These are phyloP conservation scores for Pachyrhynchus sulphureomaculatus DNA, from an alignment of 1,140 invertebrate genomes.

Conservation along the genomic window DNA sequence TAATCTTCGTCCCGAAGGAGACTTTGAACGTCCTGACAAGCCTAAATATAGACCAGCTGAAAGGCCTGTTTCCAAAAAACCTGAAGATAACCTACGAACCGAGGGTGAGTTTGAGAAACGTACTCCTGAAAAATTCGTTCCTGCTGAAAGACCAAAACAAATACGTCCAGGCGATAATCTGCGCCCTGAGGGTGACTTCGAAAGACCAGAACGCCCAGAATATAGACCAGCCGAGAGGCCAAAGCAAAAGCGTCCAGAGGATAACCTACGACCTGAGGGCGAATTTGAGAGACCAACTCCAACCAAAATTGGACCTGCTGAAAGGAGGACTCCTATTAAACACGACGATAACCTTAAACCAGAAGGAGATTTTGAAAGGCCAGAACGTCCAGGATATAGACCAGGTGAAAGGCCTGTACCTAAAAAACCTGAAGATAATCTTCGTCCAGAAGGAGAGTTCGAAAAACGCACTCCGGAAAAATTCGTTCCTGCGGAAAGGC, in stretches of 20 bases:
- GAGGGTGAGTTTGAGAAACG: constrained; percentile 64
- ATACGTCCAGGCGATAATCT: constrained; percentile 56
- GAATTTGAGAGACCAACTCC: constrained; percentile 53
- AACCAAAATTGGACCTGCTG: constrained; percentile 43
- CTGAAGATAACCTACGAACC: constrained; percentile 58
- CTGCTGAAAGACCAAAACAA: constrained; percentile 55
- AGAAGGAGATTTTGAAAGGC: constrained; percentile 57
- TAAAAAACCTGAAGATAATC: constrained; percentile 62
- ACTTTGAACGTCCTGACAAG: constrained; percentile 56
- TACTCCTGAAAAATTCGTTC: constrained; percentile 52
- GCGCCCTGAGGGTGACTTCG: constrained; percentile 54
- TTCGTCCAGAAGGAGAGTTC: constrained; percentile 58
- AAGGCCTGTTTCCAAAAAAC: constrained; percentile 58
- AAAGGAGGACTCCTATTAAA: constrained; percentile 43
- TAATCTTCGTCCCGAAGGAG: constrained; percentile 63
- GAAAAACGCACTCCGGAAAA: constrained; percentile 49
- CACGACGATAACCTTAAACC: constrained; percentile 57
- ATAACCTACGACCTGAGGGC: constrained; percentile 57
- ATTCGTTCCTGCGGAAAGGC: constrained; percentile 48
- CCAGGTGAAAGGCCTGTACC: constrained; percentile 56
- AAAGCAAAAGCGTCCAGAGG: constrained; percentile 49
- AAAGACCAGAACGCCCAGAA: constrained; percentile 34
- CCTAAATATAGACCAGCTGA: constrained; percentile 54
- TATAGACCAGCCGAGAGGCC: constrained; percentile 56
- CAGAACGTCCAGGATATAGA: constrained; percentile 40